Evolutionary conservation across 1,140 invertebrate species (phyloP), one percentile per base, ranked within the genome.

Genomic region (Varroa destructor): DNA sequence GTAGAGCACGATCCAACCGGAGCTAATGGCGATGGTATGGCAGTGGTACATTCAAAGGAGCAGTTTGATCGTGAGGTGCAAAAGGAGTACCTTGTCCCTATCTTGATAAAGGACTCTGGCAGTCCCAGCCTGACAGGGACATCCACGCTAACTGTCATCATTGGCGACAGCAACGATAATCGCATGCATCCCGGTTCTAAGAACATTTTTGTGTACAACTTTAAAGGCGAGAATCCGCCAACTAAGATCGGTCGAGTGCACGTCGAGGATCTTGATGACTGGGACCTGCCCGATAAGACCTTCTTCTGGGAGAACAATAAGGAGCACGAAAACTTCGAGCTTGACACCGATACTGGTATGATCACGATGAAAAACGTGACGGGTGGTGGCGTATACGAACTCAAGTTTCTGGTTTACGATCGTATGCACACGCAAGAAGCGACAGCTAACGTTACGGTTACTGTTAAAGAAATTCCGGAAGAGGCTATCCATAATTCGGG

Each of bases 151-250:
- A 95, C 91, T 0, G 90, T 97, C 6, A 89, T 94, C 37, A 96
- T 98, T 76, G 93, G 94, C 78, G 93, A 84, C 77, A 87, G 90
- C 1, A 97, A 97, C 79, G 93, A 98, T 77, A 96, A 97, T 81
- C 91, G 92, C 81, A 97, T 97, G 90, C 88, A 91, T 77, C 89
- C 91, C 0, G 94, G 94, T 0, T 88, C 88, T 0, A 97, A 97
- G 81, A 90, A 95, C 73, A 96, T 97, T 75, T 89, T 94, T 78
- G 91, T 96, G 0, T 97, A 97, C 80, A 97, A 95, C 80, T 97
- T 95, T 74, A 78, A 86, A 84, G 81, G 91, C 64, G 87, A 91
- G 80, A 88, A 90, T 74, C 90, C 89, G 1, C 88, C 93, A 75
- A 92, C 91, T 0, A 89, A 90, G 79, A 93, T 98, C 74, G 94